These are phyloP conservation scores for Phylloscopus trochilus DNA, from an alignment of 2,113 vertebrate species.

Conservation along the genomic window DNA sequence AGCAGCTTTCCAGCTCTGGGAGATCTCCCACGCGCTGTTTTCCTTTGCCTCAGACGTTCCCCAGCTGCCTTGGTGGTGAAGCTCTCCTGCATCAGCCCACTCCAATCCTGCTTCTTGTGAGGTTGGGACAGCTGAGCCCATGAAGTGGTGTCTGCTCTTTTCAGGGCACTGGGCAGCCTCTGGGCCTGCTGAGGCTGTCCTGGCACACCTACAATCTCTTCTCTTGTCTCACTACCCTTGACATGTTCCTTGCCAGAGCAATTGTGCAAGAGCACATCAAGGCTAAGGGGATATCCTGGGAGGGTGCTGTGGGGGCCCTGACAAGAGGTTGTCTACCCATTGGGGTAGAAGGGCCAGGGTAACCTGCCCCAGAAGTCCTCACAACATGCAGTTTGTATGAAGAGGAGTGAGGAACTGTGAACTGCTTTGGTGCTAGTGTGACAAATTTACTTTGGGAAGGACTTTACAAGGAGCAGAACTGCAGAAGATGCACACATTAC, in stretches of 20 bases:
- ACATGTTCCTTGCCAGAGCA: background rate
- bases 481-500: background rate
- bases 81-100: background rate
- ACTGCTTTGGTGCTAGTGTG: background rate
- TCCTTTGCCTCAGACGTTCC: background rate
- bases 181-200: background rate
- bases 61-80: background rate
- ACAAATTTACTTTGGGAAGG: background rate
- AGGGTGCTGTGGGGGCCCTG: background rate
- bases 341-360: background rate
- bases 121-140: background rate
- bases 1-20: background rate
- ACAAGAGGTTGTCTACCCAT: background rate
- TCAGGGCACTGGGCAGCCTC: background rate
- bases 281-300: background rate
- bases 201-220: background rate
- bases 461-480: background rate
- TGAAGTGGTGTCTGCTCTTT: background rate
- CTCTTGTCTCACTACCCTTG: background rate
- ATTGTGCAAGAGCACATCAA: background rate
- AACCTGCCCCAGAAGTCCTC: background rate
- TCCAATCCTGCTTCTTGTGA: background rate
- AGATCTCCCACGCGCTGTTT: constrained; percentile 20
- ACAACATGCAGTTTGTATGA: background rate
- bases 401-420: background rate